Base-by-base conservation (phyloP, 1,140 invertebrate genomes). In the Tenebrio molitor region DNA sequence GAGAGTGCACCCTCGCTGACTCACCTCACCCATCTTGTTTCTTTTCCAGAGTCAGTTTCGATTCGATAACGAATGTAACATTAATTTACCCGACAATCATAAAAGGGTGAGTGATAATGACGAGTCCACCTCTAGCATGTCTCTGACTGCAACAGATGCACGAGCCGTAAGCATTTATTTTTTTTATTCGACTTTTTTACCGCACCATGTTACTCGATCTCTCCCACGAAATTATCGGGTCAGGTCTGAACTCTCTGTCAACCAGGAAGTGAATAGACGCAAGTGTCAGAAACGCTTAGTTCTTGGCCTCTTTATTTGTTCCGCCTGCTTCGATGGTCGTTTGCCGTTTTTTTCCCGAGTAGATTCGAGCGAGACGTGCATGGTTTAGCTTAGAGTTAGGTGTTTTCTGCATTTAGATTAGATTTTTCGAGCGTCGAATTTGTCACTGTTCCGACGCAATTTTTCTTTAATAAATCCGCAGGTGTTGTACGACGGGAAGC, bases 401-500 rank as follows among this genome's bases (percentile, higher is more conserved):
- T 50, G 44, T 41, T 41, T 41, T 41, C n/a, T 41, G 12, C 7
- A 41, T 41, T 41, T 41, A 41, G 12, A 41, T 41, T 6, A 41
- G 4, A 41, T 41, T 41, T 41, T 41, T 41, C 36, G 2, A 41
- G 29, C 4, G 29, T n/a, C n/a, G n/a, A n/a, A n/a, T n/a, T n/a
- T n/a, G n/a, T n/a, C n/a, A n/a, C n/a, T n/a, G n/a, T n/a, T n/a
- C n/a, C n/a, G n/a, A n/a, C n/a, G n/a, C n/a, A n/a, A n/a, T n/a
- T 34, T 25, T 16, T 63, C 12, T 25, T n/a, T 8, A 39, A 65
- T 65, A 36, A 65, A 65, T 39, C 15, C 39, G 29, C 85, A 98
- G 95, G 95, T 99, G 72, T 87, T 99, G 76, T 99, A 99, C 86
- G 98, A 99, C 86, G 97, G 97, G 71, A 98, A 97, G 86, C 86